These are phyloP conservation scores for Bujurquina vittata DNA, from an alignment of 2,113 vertebrate genomes.

Conservation along the genomic window DNA sequence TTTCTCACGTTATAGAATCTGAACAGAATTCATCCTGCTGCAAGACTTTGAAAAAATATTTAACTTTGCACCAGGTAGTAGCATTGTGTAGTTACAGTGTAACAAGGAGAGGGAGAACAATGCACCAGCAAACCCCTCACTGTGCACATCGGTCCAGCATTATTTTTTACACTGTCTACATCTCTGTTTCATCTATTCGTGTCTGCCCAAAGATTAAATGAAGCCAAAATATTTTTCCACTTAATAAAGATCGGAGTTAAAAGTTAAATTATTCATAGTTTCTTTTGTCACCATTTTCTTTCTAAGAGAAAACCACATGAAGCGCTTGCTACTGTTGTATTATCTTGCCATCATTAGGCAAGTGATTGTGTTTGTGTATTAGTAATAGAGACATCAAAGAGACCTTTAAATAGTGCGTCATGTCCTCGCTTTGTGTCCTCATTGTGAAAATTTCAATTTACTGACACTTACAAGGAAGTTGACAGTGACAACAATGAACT, in stretches of 20 bases:
- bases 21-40: no score
- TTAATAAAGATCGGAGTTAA: neutral
- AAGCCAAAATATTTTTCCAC: neutral
- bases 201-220: neutral
- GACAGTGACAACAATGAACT: no score
- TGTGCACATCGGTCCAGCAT: neutral
- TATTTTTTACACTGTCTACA: neutral
- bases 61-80: neutral
- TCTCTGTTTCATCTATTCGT: neutral
- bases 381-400: neutral
- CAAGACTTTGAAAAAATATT: no score
- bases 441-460: neutral
- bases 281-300: neutral
- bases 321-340: neutral
- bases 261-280: neutral
- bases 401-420: neutral
- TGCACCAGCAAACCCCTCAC: neutral
- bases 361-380: no score
- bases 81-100: neutral
- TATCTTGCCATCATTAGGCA: neutral
- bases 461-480: no score
- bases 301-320: neutral
- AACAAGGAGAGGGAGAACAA: neutral
- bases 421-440: neutral
- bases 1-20: no score